A percentile compares a stretch with the other conserved stretches of the same genome.
Conservation (phyloP, 1,140 invertebrate species). For the Tyrophagus putrescentiae region DNA sequence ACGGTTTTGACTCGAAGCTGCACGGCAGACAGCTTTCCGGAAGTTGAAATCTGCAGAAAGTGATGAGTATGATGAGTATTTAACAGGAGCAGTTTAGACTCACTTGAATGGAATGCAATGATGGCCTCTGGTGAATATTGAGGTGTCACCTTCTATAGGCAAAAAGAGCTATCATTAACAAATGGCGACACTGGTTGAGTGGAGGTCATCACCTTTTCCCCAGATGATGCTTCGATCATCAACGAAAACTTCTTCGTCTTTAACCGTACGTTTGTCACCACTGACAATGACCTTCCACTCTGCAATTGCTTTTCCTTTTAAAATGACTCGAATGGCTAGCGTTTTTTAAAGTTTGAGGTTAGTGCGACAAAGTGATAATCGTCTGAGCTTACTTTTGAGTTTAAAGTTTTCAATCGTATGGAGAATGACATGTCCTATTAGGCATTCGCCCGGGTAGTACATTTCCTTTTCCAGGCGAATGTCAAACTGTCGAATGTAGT, state of each 20-base stretch:
- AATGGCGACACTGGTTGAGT: neutral
- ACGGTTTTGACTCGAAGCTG: conserved; percentile 62
- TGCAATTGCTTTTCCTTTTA: conserved; percentile 59
- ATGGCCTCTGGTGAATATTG: conserved; percentile 55
- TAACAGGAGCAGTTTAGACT: too few relatives aligned
- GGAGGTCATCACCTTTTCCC: conserved; percentile 51
- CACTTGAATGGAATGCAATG: conserved; percentile 62
- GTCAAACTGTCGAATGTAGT: conserved; percentile 62
- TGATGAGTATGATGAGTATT: too few relatives aligned
- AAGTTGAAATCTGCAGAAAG: conserved; percentile 57
- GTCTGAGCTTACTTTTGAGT: conserved; percentile 41
- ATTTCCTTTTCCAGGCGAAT: conserved; percentile 57
- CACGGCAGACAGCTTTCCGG: conserved; percentile 60
- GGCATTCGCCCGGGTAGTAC: conserved; percentile 57
- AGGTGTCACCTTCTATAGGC: conserved; percentile 46
- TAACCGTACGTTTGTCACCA: conserved; percentile 55
- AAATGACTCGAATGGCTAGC: conserved; percentile 52
- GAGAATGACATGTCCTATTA: conserved; percentile 52
- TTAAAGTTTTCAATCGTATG: conserved; percentile 61
- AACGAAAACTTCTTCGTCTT: conserved; percentile 66
- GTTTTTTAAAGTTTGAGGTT: too few relatives aligned
- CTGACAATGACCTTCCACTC: conserved; percentile 67
- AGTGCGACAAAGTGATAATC: conserved; percentile 24
- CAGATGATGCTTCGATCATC: conserved; percentile 58
- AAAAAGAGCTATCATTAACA: neutral